Percentiles rank a stretch among this genome's conserved stretches.
phyloP scores from a whole-genome alignment of 2,888 invertebrate genomes.

The Macroteleia sp. region DNA sequence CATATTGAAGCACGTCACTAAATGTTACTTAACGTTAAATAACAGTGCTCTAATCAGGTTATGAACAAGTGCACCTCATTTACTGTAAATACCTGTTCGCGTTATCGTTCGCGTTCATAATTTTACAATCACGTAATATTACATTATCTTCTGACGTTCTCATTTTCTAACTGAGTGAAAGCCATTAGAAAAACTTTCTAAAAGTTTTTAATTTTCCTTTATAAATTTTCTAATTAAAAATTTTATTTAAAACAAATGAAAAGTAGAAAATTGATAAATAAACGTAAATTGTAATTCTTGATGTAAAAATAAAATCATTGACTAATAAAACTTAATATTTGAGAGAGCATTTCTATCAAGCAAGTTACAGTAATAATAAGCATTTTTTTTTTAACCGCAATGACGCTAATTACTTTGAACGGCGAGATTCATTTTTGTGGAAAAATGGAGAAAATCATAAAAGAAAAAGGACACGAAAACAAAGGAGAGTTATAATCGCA shows the following conservation, averaged over 20 bases:
- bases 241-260: no score
- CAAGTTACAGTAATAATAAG: slow-evolving; percentile 7
- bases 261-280: no score
- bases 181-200: slow-evolving; percentile 18
- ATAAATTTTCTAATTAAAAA: no score
- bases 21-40: slow-evolving; percentile 38
- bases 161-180: slow-evolving; percentile 11
- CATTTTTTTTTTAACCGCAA: slow-evolving; percentile 26
- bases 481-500: background rate
- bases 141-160: slow-evolving; percentile 17
- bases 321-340: no score
- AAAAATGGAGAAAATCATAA: background rate
- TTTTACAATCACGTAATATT: slow-evolving; percentile 30
- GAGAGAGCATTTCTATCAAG: no score
- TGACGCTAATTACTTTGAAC: slow-evolving; percentile 18
- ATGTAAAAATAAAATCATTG: no score
- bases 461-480: slow-evolving; percentile 23
- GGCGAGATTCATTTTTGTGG: slow-evolving; percentile 11
- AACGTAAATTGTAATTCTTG: no score
- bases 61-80: slow-evolving; percentile 13
- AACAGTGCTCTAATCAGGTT: slow-evolving; percentile 29
- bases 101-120: no score
- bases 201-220: no score
- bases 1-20: slow-evolving; percentile 26
- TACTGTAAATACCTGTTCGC: slow-evolving; percentile 8